Conservation (phyloP, 2,888 invertebrate genomes). For the Perithous albicinctus region DNA sequence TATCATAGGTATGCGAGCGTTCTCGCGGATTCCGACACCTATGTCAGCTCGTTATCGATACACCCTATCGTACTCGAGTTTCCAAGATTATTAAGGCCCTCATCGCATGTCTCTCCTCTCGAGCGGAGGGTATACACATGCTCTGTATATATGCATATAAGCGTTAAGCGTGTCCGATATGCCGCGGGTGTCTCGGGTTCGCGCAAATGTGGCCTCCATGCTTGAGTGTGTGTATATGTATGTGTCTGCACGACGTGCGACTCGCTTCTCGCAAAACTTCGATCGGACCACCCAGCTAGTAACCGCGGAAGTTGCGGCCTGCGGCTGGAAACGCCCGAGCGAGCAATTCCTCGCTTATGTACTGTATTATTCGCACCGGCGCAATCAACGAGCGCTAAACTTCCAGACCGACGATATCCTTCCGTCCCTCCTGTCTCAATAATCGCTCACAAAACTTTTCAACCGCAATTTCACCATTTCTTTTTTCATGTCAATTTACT, state of each 20-base stretch:
- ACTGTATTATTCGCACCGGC: slow-evolving; percentile 56
- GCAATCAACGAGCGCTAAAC: slow-evolving; percentile 38
- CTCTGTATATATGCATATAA: slow-evolving; percentile 18
- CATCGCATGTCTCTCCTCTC: slow-evolving; percentile 20
- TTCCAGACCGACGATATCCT: slow-evolving; percentile 20
- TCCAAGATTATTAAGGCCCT: slow-evolving; percentile 59
- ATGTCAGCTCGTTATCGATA: slow-evolving; percentile 60
- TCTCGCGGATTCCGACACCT: slow-evolving; percentile 52
- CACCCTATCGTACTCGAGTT: slow-evolving; percentile 64
- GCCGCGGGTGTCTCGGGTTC: slow-evolving; percentile 60
- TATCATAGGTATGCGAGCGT: slow-evolving; percentile 37
- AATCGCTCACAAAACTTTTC: slow-evolving; percentile 10
- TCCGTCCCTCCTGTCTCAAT: neutral
- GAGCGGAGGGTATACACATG: neutral
- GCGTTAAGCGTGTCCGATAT: slow-evolving; percentile 43
- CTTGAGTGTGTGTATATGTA: slow-evolving; percentile 6
- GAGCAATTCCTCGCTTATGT: slow-evolving; percentile 42
- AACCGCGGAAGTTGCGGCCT: slow-evolving; percentile 78
- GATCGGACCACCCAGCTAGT: slow-evolving; percentile 77
- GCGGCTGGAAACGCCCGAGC: slow-evolving; percentile 66
- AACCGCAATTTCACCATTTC: neutral
- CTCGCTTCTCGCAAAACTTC: slow-evolving; percentile 56
- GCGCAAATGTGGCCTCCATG: slow-evolving; percentile 47
- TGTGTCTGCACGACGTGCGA: slow-evolving; percentile 49
- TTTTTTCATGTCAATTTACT: neutral